Evolutionary conservation across 1,140 invertebrate genomes (phyloP).

Genomic region (Drosophila rufa): DNA sequence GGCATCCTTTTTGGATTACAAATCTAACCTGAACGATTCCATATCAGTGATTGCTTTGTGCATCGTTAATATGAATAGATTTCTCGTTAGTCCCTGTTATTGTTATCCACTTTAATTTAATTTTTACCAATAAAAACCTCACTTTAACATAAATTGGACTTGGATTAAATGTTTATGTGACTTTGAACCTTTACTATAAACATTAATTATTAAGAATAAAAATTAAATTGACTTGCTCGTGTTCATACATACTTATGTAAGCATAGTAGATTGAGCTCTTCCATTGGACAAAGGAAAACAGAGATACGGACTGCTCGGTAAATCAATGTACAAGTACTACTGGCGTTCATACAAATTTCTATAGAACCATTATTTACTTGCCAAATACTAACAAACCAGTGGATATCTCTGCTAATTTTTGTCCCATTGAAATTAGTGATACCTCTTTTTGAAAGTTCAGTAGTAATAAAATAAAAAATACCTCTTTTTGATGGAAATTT

Average conservation of each 20-base stretch:
- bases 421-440: no score
- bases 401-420: no score
- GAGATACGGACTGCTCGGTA: no score
- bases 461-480: no score
- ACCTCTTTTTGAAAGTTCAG: no score
- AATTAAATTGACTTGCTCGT: conserved; percentile 1
- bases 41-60: conserved; percentile 17
- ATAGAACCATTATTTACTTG: no score
- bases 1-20: conserved; percentile 9
- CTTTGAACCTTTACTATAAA: neutral
- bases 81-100: conserved; percentile 2
- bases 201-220: neutral
- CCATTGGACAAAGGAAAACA: no score
- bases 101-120: conserved; percentile 1
- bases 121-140: neutral
- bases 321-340: no score
- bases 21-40: conserved; percentile 2
- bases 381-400: no score
- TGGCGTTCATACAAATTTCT: no score
- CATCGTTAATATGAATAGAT: conserved; percentile 17
- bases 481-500: no score
- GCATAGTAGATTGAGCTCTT: neutral
- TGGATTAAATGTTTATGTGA: neutral
- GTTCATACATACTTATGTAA: no score
- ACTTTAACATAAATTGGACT: neutral